Evolutionary conservation across 2,113 vertebrate species (phyloP), one percentile per base, ranked within the genome.

Genomic region (Oophaga pumilio): DNA sequence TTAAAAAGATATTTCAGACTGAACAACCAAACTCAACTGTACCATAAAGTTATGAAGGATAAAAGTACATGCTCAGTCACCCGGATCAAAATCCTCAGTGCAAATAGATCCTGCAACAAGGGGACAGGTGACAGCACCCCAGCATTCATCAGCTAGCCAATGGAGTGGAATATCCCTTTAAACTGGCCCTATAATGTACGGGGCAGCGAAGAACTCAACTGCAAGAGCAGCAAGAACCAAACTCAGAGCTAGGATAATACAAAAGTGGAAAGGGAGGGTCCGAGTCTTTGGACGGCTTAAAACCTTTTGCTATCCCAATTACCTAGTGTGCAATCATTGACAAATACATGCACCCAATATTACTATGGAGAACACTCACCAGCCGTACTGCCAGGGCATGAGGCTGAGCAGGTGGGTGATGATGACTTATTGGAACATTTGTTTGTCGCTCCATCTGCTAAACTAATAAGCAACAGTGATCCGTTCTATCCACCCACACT

Each of bases 371-470:
- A 28, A 13, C 24, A 73, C 43, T 59, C 69, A 53, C n/a, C 28
- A 81, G 86, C 69, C 17, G 43, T 17, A 9, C 64, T 82, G 69
- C 52, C 81, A 14, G 57, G 28, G 68, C 28, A 69, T 84, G 26
- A 57, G 49, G 17, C 43, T 52, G 52, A 90, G 60, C 86, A 90
- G 85, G 89, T 90, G 85, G n/a, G 84, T 76, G 69, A 89, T 76
- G 69, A 89, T 77, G 60, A 73, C 78, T 85, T 86, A 28, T n/a
- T 0, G 50, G 87, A 89, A 88, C 88, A 84, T 86, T 80, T 79
- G 87, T 83, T 91, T 89, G 82, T 62, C 88, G 78, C 78, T 88
- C 87, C 84, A 90, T 89, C 66, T 85, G 87, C 86, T 90, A 11
- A 33, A 89, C 24, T 79, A 89, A 88, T 52, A 89, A 85, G 79